Evolutionary conservation across 2,888 invertebrate species (phyloP), one percentile per base, ranked within the genome.

Genomic region (Muschampia plurimacula): DNA sequence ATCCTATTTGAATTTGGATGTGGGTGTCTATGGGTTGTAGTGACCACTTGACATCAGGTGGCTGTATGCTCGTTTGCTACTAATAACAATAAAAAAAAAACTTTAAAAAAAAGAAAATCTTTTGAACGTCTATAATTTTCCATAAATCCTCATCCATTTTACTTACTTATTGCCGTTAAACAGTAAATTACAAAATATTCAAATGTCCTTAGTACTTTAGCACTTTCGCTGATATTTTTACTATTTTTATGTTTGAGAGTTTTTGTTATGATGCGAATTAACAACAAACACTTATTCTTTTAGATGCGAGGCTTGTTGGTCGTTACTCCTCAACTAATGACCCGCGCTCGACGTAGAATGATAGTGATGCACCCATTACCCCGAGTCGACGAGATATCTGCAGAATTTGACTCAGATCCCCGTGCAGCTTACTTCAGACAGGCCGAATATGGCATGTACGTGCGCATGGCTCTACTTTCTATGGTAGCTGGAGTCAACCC

Each of bases 341-440:
- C 98, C 0, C 96, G 96, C 57, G 99, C 99, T 7, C 98, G 98
- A 83, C 96, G 97, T 80, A 97, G 97, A 79, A 99, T 99, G 97
- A 97, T 98, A 10, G 99, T 99, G 13, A 97, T 99, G 97, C 99
- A 99, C 92, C 99, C 99, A 0, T 91, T 99, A 76, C 99, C 99
- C 0, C 95, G 99, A 60, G 96, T 98, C 0, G 97, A 97, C 84
- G 99, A 99, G 93, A 99, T 99, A 80, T 98, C 98, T 79, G 95
- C 97, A 0, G 98, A 99, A 79, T 98, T 99, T 81, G 99, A 99
- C 92, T 96, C 96, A 0, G 99, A 99, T 92, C 98, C 99, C 0
- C 95, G 99, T 67, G 99, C 99, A 0, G 99, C 99, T 0, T 99
- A 99, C 92, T 99, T 99, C 95, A 95, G 99, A 28, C 99, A 99